phyloP scores from a whole-genome alignment of 2,797 vertebrate genomes.

The Urocyon cinereoargenteus region DNA sequence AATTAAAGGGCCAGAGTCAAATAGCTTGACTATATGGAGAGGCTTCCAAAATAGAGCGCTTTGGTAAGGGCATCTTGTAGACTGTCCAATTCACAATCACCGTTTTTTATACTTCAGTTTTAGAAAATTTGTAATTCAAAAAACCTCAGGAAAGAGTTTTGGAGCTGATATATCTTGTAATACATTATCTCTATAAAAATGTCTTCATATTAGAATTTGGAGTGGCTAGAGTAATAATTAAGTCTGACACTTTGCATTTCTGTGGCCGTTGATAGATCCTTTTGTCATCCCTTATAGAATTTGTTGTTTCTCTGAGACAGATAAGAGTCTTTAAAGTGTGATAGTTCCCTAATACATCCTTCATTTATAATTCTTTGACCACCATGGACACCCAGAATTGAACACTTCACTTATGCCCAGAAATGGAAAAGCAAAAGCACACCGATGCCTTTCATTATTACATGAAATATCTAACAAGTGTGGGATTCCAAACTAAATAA shows the following conservation, averaged over 20 bases:
- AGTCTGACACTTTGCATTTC: not conserved
- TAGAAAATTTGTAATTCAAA: slow-evolving; percentile 72
- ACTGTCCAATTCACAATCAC: slow-evolving; percentile 60
- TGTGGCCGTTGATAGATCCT: not conserved
- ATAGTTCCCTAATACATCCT: not conserved
- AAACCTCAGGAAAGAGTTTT: slow-evolving; percentile 48
- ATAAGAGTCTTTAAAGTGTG: not conserved
- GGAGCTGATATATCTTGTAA: slow-evolving; percentile 39
- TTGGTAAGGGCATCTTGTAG: slow-evolving; percentile 59
- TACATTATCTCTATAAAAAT: slow-evolving; percentile 57
- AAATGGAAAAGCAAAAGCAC: slow-evolving; percentile 15
- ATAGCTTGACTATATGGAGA: slow-evolving; percentile 58
- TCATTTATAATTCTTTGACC: not conserved
- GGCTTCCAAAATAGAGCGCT: slow-evolving; percentile 51
- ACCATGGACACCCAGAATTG: not conserved
- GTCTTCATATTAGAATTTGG: slow-evolving; percentile 1
- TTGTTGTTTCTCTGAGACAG: slow-evolving; percentile 31
- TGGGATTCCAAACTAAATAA: not conserved
- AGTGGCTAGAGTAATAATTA: not conserved
- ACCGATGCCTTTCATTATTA: not conserved
- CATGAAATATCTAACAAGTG: not conserved
- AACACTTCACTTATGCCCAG: not conserved
- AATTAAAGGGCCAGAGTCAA: slow-evolving; percentile 25
- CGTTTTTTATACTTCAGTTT: slow-evolving; percentile 60
- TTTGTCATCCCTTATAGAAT: slow-evolving; percentile 5